Conservation (phyloP, 2,888 invertebrate genomes). For the Argyra leucocephala region DNA sequence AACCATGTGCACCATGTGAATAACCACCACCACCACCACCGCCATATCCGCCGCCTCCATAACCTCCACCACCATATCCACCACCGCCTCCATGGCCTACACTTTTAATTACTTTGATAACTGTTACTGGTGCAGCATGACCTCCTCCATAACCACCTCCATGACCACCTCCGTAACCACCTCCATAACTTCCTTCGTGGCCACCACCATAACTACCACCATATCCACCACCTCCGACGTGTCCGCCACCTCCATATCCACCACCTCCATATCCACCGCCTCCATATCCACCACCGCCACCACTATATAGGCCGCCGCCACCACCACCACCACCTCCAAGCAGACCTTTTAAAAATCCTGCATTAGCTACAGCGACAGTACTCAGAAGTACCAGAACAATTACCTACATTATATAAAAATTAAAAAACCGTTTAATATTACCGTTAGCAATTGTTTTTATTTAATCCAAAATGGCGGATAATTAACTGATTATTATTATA, state of each 20-base stretch:
- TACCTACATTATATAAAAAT: no score
- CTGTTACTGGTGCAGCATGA: neutral
- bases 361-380: no score
- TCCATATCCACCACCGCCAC: constrained; percentile 29
- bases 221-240: constrained; percentile 18
- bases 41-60: neutral
- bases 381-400: no score
- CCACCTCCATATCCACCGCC: constrained; percentile 21
- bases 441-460: no score
- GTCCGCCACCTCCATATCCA: constrained; percentile 20
- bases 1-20: neutral
- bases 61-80: neutral
- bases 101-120: neutral
- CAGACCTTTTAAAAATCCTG: no score
- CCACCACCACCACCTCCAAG: constrained; percentile 23
- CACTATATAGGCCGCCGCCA: constrained; percentile 28
- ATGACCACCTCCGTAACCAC: constrained; percentile 11
- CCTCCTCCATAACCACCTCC: neutral
- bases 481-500: no score
- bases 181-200: constrained; percentile 24
- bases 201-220: constrained; percentile 24
- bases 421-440: no score
- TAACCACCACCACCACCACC: neutral
- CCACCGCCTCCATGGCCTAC: neutral
- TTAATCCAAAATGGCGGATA: no score